Base-by-base conservation (phyloP, 2,797 vertebrate genomes). In the Takifugu ocellatus region DNA sequence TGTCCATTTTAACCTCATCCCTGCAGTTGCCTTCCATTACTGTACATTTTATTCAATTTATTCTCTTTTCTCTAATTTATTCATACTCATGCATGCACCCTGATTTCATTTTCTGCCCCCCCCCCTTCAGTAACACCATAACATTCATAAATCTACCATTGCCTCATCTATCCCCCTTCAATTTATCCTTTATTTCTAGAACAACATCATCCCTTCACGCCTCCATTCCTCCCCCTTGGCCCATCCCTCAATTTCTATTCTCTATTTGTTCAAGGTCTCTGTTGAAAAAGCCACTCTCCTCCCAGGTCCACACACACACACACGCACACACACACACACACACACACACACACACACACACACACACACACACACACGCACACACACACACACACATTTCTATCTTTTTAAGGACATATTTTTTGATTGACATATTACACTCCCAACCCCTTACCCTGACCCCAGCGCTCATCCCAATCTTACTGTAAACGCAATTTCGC, bases 261-360 rank as follows among this genome's bases (percentile, higher is more conserved):
- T 74, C 60, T 83, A 72, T 84, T 81, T 86, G 78, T 79, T 83
- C 78, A 83, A 86, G 83, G 78, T 77, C 84, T 70, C 66, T 72
- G 80, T 77, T 79, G 79, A 79, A 57, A 54, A 77, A 75, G 73
- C 57, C 71, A 53, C 78, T 70, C 81, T 76, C 77, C 73, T 80
- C 70, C 73, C 81, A 75, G 63, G 72, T 77, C 82, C 46, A 51
- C 48, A 54, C 55, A 60, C 51, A 21, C 51, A 51, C 45, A 42
- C 51, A 44, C 46, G 54, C 56, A 57, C 45, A 63, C n/a, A 68
- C 25, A 59, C 45, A 59, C 15, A 33, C 54, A 55, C 29, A 39
- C 48, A 11, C n/a, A 57, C 44, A 56, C 56, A 46, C 55, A 57
- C 54, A 54, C 16, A n/a, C 11, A 68, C 17, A 21, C 17, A 21